These are phyloP conservation scores for Apogon talboti DNA, from an alignment of 2,797 vertebrate genomes.

Conservation along the genomic window DNA sequence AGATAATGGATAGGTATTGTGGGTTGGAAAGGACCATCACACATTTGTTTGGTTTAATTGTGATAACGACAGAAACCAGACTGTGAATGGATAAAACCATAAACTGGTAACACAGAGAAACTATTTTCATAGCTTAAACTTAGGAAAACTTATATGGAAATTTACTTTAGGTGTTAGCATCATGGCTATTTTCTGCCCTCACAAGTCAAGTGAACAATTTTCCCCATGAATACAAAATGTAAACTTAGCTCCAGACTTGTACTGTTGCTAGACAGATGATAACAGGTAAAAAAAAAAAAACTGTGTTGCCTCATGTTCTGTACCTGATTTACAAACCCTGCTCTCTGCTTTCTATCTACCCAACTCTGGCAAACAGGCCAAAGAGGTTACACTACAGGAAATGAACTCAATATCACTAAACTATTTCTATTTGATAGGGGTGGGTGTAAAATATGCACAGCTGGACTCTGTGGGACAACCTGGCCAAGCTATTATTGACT, in stretches of 20 bases:
- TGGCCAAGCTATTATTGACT: conserved; percentile 75
- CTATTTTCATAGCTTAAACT: conserved; percentile 6
- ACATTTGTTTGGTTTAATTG: conserved; percentile 26
- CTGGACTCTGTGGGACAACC: conserved; percentile 60
- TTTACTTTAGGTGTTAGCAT: conserved; percentile 5
- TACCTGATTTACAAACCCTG: conserved; percentile 71
- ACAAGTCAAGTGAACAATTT: conserved; percentile 14
- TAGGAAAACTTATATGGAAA: conserved; percentile 24
- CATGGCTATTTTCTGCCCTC: background rate
- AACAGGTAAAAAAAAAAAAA: conserved; percentile 63
- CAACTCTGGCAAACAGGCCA: conserved; percentile 63
- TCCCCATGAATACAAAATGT: conserved; percentile 36
- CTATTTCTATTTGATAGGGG: conserved; percentile 77
- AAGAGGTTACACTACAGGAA: conserved; percentile 79
- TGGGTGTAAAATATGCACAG: conserved; percentile 77
- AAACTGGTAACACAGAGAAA: conserved; percentile 16
- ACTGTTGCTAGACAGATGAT: conserved; percentile 61
- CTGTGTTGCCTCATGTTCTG: conserved; percentile 55
- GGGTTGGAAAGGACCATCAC: conserved; percentile 42
- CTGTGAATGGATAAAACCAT: conserved; percentile 2
- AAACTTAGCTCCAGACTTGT: conserved; percentile 44
- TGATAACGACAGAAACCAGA: conserved; percentile 15
- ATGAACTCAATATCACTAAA: conserved; percentile 76
- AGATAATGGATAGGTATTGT: conserved; percentile 68
- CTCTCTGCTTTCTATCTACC: conserved; percentile 69